These are phyloP conservation scores for Coelopa frigida DNA, from an alignment of 1,140 invertebrate species.

Conservation along the genomic window DNA sequence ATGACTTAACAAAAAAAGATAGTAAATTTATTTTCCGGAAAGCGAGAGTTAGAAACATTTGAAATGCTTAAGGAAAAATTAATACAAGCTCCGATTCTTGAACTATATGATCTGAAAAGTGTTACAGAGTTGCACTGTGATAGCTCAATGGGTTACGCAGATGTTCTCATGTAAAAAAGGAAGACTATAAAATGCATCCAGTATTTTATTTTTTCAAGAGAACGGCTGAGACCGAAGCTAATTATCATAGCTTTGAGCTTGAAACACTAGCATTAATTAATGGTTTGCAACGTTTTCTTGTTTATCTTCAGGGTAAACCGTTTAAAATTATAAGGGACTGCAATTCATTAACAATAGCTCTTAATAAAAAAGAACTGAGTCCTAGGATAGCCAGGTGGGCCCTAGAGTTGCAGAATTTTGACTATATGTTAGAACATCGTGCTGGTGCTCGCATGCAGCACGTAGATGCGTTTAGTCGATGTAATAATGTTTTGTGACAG, in stretches of 20 bases:
- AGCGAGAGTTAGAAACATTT: too few relatives aligned
- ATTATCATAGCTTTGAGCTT: conserved; percentile 46
- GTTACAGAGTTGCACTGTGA: conserved; percentile 4
- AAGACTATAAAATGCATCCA: conserved; percentile 18
- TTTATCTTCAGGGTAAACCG: conserved; percentile 45
- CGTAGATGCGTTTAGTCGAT: neutral
- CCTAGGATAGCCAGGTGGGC: conserved; percentile 34
- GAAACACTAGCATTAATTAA: conserved; percentile 48
- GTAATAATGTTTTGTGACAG: conserved; percentile 3
- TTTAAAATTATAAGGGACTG: conserved; percentile 47
- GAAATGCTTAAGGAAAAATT: neutral
- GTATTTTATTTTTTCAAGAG: conserved; percentile 9
- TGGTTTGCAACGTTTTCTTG: conserved; percentile 45
- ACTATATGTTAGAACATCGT: conserved; percentile 3
- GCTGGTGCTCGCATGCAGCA: neutral
- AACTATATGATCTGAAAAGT: conserved; percentile 13
- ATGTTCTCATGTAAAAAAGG: conserved; percentile 1
- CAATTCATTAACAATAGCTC: conserved; percentile 34
- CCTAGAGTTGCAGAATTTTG: neutral
- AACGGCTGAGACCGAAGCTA: conserved; percentile 38
- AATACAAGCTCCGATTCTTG: conserved; percentile 16
- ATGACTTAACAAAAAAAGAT: too few relatives aligned
- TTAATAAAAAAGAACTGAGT: conserved; percentile 39
- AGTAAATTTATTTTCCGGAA: too few relatives aligned
- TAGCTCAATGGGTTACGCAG: neutral